These are phyloP conservation scores for Drusus annulatus DNA, from an alignment of 1,140 invertebrate species.

Conservation along the genomic window DNA sequence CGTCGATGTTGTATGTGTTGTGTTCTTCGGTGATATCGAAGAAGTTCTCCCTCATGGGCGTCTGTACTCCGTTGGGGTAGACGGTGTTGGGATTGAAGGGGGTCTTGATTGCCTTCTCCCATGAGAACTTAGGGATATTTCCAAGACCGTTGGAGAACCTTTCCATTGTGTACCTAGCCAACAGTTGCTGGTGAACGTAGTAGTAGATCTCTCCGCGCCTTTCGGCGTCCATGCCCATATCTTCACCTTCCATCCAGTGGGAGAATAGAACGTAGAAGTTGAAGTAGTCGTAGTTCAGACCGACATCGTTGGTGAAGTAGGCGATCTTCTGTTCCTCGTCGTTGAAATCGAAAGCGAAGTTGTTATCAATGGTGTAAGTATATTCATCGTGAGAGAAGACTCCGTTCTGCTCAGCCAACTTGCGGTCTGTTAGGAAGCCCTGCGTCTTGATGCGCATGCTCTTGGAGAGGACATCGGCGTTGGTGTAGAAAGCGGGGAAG, in stretches of 20 bases:
- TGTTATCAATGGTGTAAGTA: conserved; percentile 67
- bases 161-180: conserved; percentile 79
- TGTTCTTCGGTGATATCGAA: conserved; percentile 69
- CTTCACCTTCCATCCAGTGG: conserved; percentile 73
- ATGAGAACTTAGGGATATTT: conserved; percentile 74
- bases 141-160: conserved; percentile 76
- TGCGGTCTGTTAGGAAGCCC: conserved; percentile 60
- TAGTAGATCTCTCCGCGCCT: conserved; percentile 77
- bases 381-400: conserved; percentile 66
- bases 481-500: conserved; percentile 75
- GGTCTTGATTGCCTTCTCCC: conserved; percentile 68
- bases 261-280: conserved; percentile 79
- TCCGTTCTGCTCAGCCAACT: conserved; percentile 63
- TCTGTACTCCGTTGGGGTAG: conserved; percentile 73
- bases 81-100: conserved; percentile 75
- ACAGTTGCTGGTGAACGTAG: conserved; percentile 74
- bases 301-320: conserved; percentile 83
- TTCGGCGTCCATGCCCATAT: conserved; percentile 53
- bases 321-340: conserved; percentile 76
- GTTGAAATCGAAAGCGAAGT: conserved; percentile 69
- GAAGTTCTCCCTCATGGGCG: conserved; percentile 71
- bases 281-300: conserved; percentile 80
- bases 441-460: conserved; percentile 73
- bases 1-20: conserved; percentile 67
- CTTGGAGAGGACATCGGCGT: conserved; percentile 59